Base-by-base conservation (phyloP, 2,113 vertebrate genomes). In the Myotis lucifugus region DNA sequence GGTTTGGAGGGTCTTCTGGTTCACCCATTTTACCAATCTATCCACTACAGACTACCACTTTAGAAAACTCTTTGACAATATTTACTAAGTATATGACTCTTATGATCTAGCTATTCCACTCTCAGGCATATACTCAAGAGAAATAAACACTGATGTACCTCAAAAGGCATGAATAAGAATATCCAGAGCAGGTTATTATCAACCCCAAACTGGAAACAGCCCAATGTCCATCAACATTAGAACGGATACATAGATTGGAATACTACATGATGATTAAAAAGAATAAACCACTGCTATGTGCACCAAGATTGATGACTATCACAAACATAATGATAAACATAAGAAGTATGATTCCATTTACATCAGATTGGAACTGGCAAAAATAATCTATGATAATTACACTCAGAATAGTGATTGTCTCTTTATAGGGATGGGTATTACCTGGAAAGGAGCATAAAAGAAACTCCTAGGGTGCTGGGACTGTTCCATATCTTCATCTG, bases 321-420 rank as follows among this genome's bases (percentile, higher is more conserved):
- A 10, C 34, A 73, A 61, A 95, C 52, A 40, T 64, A 79, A 89
- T 3, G 48, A 59, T 13, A 59, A 86, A 64, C 69, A 18, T 19
- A 77, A 91, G 72, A 66, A 70, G n/a, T 18, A 25, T 29, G 42
- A 82, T 46, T 89, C 4, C 88, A 92, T 59, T 77, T 61, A 77
- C 3, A 54, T n/a, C 37, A 85, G 74, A 82, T 50, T 61, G 54
- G 85, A 87, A 86, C 82, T 32, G 32, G 78, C 46, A 59, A 70
- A 90, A 90, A 76, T 77, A 92, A 95, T 92, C 56, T 9, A 21
- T 13, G 48, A 15, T 82, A 66, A 79, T 25, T 85, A 32, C 82
- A 90, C 50, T 85, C 54, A 70, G 21, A 90, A 25, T 23, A 77
- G 61, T 83, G 82, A 72, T 70, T 69, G 59, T 61, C 61, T 95